phyloP scores from a whole-genome alignment of 2,113 vertebrate species.

The Pogonocichla stellata region DNA sequence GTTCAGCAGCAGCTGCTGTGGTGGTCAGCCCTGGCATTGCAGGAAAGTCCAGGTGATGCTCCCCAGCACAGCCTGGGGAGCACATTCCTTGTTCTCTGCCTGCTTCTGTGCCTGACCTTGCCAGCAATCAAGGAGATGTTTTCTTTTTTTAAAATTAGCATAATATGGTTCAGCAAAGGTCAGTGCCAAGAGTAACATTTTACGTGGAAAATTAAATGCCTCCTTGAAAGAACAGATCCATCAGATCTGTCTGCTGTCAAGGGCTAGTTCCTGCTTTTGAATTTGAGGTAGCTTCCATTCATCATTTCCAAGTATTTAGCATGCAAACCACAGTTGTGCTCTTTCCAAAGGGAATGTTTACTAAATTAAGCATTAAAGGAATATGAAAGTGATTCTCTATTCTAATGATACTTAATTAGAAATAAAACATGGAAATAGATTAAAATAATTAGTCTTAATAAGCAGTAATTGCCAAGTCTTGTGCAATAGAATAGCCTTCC shows the following conservation, averaged over 20 bases:
- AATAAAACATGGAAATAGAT: conserved; percentile 42
- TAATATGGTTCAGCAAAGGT: not conserved
- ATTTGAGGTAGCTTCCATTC: conserved; percentile 8
- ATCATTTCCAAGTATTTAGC: not conserved
- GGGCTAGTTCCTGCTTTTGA: not conserved
- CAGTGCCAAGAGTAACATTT: not conserved
- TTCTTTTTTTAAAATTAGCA: not conserved
- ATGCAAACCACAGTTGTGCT: not conserved
- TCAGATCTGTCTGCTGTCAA: not conserved
- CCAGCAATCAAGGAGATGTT: not conserved
- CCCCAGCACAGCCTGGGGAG: not conserved
- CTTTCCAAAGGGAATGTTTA: conserved; percentile 41
- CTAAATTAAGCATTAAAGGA: conserved; percentile 47
- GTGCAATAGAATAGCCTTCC: conserved; percentile 12
- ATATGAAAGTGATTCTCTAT: conserved; percentile 26
- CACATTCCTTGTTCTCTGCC: not conserved
- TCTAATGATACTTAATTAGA: conserved; percentile 41
- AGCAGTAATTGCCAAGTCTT: conserved; percentile 30
- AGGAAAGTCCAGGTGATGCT: not conserved
- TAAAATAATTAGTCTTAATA: conserved; percentile 62
- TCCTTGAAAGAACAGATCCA: not conserved
- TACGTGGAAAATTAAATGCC: not conserved
- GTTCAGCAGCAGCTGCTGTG: not conserved
- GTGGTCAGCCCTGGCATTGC: not conserved
- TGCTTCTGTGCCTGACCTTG: not conserved